These are phyloP conservation scores for Castor canadensis DNA, from an alignment of 2,113 vertebrate species.

Conservation along the genomic window DNA sequence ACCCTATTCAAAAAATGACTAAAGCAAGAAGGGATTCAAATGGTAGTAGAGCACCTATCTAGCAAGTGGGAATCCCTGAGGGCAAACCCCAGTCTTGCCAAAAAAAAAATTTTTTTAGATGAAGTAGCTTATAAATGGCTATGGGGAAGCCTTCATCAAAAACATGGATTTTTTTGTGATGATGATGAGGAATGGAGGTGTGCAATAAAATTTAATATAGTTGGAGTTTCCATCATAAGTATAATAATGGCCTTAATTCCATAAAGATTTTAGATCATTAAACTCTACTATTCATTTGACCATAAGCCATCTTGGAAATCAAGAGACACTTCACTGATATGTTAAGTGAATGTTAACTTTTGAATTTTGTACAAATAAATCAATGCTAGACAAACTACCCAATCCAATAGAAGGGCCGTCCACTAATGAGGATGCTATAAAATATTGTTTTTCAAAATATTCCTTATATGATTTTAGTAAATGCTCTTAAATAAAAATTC, in stretches of 20 bases:
- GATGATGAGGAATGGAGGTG: neutral
- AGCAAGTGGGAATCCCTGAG: too few relatives aligned
- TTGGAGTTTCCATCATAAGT: neutral
- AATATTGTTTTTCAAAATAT: neutral
- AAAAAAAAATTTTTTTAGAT: neutral
- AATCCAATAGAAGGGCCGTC: too few relatives aligned
- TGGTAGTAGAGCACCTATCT: too few relatives aligned
- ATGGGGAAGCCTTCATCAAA: neutral
- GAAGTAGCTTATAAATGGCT: neutral
- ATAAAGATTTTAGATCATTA: neutral
- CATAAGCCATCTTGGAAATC: neutral
- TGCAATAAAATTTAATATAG: neutral
- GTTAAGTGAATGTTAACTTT: neutral
- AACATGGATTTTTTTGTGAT: neutral
- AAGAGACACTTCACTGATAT: neutral
- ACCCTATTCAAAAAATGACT: too few relatives aligned
- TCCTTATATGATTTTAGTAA: neutral
- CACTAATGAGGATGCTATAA: neutral
- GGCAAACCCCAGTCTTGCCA: too few relatives aligned
- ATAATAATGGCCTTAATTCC: neutral
- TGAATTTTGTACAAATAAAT: constrained; percentile 13
- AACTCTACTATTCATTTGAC: neutral
- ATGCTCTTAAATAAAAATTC: constrained; percentile 5
- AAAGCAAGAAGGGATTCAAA: too few relatives aligned
- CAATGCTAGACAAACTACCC: too few relatives aligned